Evolutionary conservation across 2,113 vertebrate genomes (phyloP).

Genomic region (Natator depressus): DNA sequence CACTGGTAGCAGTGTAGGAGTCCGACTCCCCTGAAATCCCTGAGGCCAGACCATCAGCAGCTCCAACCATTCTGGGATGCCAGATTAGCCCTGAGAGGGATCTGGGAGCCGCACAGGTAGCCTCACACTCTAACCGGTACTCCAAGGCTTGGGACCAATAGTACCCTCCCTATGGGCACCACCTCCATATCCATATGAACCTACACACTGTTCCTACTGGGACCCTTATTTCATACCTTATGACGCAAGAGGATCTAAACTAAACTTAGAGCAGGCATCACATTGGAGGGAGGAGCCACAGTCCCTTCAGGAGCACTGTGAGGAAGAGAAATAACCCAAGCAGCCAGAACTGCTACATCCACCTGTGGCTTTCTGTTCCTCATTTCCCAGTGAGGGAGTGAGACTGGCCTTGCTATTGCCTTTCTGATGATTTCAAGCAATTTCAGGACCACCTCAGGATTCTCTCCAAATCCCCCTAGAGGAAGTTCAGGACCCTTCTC

Average conservation of each 20-base stretch:
- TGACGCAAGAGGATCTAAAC: background rate
- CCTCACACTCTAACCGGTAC: background rate
- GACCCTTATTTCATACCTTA: background rate
- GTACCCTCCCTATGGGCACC: background rate
- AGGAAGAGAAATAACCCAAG: background rate
- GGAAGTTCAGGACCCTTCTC: background rate
- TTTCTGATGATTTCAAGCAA: background rate
- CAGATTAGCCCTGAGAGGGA: background rate
- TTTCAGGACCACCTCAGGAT: background rate
- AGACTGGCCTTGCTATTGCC: background rate
- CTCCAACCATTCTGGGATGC: background rate
- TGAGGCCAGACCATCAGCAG: background rate
- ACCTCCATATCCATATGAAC: background rate
- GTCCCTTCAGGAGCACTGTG: background rate
- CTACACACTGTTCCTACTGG: background rate
- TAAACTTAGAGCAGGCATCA: background rate
- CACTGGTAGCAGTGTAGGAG: background rate
- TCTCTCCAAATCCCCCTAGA: background rate
- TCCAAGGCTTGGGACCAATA: background rate
- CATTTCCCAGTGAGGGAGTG: background rate
- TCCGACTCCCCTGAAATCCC: background rate
- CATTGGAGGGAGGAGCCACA: background rate
- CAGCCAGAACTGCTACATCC: background rate
- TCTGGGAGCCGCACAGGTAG: background rate
- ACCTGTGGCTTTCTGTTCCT: background rate